phyloP scores from a whole-genome alignment of 2,888 invertebrate species.

The Drepanosiphum platanoidis region DNA sequence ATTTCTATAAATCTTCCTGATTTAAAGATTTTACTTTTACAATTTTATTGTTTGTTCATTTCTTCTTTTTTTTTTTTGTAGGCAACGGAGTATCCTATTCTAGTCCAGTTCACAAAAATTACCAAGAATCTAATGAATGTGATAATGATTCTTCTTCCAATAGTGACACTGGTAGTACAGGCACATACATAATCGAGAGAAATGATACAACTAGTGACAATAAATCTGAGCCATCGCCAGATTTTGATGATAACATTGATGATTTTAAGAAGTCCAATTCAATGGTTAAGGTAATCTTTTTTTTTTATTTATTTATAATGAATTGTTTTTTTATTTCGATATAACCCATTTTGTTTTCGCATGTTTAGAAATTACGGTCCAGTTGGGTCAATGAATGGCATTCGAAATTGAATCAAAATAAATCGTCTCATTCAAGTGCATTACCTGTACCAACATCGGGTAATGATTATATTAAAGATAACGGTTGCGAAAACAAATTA shows the following conservation, averaged over 20 bases:
- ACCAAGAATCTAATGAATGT: conserved; percentile 40
- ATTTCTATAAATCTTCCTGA: no score
- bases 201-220: background rate
- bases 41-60: no score
- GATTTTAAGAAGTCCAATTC: conserved; percentile 58
- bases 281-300: conserved; percentile 51
- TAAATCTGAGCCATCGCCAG: background rate
- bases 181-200: conserved; percentile 58
- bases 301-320: background rate
- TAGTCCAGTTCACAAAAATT: conserved; percentile 49
- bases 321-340: background rate
- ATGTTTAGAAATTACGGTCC: conserved; percentile 50
- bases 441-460: conserved; percentile 29
- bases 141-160: conserved; percentile 55
- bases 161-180: conserved; percentile 60
- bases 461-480: background rate
- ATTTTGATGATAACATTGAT: conserved; percentile 34
- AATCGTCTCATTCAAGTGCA: conserved; percentile 6
- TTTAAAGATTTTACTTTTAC: no score
- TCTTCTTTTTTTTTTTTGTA: background rate
- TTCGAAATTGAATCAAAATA: conserved; percentile 58
- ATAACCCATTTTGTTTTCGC: background rate
- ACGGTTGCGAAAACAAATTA: background rate
- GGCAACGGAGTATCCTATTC: conserved; percentile 38
- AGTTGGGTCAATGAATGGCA: conserved; percentile 60